Conservation (phyloP, 2,797 vertebrate species). For the Epinephelus malabaricus region DNA sequence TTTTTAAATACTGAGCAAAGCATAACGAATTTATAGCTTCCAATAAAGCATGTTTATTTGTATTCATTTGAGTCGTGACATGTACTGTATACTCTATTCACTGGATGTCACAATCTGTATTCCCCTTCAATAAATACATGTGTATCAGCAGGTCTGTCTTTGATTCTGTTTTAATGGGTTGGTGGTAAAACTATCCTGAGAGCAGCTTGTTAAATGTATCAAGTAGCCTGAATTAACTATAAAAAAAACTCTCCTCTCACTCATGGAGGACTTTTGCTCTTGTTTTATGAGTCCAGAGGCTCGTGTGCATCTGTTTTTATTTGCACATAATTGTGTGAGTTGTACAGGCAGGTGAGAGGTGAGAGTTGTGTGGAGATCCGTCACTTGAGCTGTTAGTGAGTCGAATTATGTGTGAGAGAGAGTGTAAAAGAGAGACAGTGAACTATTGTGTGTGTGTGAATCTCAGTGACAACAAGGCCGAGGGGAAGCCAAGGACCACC, state of each 20-base stretch:
- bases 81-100: background rate
- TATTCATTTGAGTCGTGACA: no score
- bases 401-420: background rate
- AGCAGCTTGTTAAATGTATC: slow-evolving; percentile 54
- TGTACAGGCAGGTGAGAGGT: slow-evolving; percentile 4
- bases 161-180: slow-evolving; percentile 32
- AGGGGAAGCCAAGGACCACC: slow-evolving; percentile 62
- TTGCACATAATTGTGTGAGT: slow-evolving; percentile 4
- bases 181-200: slow-evolving; percentile 62
- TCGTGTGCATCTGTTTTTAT: slow-evolving; percentile 17
- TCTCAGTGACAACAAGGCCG: slow-evolving; percentile 27
- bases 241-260: slow-evolving; percentile 21
- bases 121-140: background rate
- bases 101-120: background rate
- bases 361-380: background rate
- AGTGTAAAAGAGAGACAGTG: slow-evolving; percentile 10
- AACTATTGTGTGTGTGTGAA: slow-evolving; percentile 3
- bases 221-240: slow-evolving; percentile 23
- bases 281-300: slow-evolving; percentile 22
- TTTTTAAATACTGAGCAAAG: no score
- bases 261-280: slow-evolving; percentile 12
- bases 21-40: no score
- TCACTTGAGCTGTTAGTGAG: slow-evolving; percentile 21
- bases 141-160: slow-evolving; percentile 17
- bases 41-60: no score